Conservation (phyloP, 2,797 vertebrate genomes). For the Mormyrus hasselquistii region DNA sequence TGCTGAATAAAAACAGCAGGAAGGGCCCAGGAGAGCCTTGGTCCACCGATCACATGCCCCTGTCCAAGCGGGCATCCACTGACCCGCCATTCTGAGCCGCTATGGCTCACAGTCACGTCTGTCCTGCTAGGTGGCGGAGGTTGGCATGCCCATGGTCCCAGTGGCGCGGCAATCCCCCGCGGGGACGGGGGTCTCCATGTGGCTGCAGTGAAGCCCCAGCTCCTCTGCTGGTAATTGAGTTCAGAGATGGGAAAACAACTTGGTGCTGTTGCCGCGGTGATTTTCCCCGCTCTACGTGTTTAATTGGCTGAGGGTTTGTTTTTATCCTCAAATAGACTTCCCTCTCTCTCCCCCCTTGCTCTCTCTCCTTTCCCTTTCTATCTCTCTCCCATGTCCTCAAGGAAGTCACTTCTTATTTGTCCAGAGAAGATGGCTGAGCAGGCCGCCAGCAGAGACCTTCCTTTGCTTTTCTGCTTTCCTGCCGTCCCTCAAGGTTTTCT, state of each 20-base stretch:
- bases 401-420: background rate
- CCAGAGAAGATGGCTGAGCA: background rate
- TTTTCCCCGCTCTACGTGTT: constrained; percentile 19
- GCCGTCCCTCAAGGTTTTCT: background rate
- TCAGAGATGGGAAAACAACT: constrained; percentile 47
- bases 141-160: constrained; percentile 45
- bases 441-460: background rate
- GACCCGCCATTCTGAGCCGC: constrained; percentile 31
- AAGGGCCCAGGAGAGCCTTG: constrained; percentile 39
- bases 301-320: constrained; percentile 33
- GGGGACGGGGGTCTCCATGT: constrained; percentile 23
- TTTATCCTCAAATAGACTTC: constrained; percentile 19
- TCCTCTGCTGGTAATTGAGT: constrained; percentile 33
- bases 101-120: constrained; percentile 49
- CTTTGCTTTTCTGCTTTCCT: background rate
- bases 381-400: background rate
- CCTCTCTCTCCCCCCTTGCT: constrained; percentile 2
- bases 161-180: constrained; percentile 46
- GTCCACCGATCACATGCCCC: constrained; percentile 55
- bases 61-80: background rate
- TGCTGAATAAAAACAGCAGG: background rate
- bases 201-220: background rate
- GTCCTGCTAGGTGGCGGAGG: constrained; percentile 63
- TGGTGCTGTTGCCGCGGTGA: constrained; percentile 19
- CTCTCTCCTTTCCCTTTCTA: background rate